Evolutionary conservation across 1,140 invertebrate species (phyloP).

Genomic region (Tetramorium alpestre): DNA sequence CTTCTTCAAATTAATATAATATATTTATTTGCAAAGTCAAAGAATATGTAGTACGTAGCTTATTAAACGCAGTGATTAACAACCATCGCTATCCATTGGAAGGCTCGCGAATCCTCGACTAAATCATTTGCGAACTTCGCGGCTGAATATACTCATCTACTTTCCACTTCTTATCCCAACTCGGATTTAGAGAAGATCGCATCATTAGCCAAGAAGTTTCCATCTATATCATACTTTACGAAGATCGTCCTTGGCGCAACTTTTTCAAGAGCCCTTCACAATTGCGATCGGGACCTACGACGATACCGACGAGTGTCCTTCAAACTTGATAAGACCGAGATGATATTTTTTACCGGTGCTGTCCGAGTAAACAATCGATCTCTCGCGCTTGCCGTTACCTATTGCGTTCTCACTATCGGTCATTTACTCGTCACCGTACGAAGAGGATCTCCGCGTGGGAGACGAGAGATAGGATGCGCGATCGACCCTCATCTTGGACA

Average conservation of each 20-base stretch:
- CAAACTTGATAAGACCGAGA: conserved; percentile 64
- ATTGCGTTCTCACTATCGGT: not conserved
- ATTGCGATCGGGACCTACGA: conserved; percentile 55
- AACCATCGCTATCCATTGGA: conserved; percentile 3
- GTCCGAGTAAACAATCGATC: conserved; percentile 47
- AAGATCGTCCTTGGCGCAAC: conserved; percentile 58
- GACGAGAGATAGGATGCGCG: not conserved
- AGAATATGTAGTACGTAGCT: not conserved
- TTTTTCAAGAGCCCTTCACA: conserved; percentile 53
- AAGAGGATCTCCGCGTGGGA: not conserved
- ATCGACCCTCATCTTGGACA: not conserved
- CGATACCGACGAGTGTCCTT: conserved; percentile 43
- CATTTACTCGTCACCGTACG: not conserved
- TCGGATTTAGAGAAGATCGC: conserved; percentile 47
- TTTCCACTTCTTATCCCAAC: conserved; percentile 40
- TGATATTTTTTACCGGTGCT: conserved; percentile 40
- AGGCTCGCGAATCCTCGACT: conserved; percentile 38
- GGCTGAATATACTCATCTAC: conserved; percentile 44
- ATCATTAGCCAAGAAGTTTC: conserved; percentile 69
- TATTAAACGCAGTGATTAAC: conserved; percentile 13
- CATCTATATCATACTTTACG: conserved; percentile 70
- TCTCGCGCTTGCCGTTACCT: not conserved
- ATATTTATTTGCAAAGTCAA: not conserved
- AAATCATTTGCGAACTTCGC: conserved; percentile 47
- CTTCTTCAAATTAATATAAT: not conserved